These are phyloP conservation scores for Clostera curtula DNA, from an alignment of 2,888 invertebrate genomes.

Conservation along the genomic window DNA sequence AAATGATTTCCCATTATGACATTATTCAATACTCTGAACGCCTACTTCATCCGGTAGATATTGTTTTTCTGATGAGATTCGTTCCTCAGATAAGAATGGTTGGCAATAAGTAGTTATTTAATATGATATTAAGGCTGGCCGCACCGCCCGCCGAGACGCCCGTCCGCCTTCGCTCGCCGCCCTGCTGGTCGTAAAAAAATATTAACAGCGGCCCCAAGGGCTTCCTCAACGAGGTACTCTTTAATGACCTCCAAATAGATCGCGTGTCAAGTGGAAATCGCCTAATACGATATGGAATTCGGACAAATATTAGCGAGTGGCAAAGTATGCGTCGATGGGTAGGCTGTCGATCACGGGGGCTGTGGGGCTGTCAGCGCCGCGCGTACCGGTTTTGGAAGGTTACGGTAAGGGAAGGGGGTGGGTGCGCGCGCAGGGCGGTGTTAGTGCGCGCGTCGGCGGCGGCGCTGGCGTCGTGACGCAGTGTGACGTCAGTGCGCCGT, in stretches of 20 bases:
- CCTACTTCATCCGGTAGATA: no score
- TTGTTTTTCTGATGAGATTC: constrained; percentile 20
- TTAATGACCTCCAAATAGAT: constrained; percentile 6
- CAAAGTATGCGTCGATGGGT: constrained; percentile 27
- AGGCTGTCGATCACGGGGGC: constrained; percentile 44
- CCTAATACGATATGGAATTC: constrained; percentile 12
- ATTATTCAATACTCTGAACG: no score
- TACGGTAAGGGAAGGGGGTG: constrained; percentile 50
- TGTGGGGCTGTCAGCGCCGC: constrained; percentile 59
- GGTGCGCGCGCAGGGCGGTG: constrained; percentile 43
- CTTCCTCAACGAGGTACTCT: constrained; percentile 18
- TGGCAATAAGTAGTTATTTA: constrained; percentile 31
- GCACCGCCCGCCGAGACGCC: constrained; percentile 32
- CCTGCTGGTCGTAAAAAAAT: constrained; percentile 35
- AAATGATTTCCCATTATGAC: no score
- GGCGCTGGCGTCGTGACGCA: constrained; percentile 77
- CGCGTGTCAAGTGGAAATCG: constrained; percentile 1
- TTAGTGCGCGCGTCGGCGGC: constrained; percentile 60
- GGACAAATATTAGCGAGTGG: constrained; percentile 17
- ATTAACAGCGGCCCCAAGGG: constrained; percentile 23
- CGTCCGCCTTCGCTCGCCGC: constrained; percentile 31
- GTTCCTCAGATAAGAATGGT: constrained; percentile 30
- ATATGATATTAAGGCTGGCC: constrained; percentile 32
- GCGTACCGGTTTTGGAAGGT: constrained; percentile 64
- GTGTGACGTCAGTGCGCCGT: constrained; percentile 82